These are phyloP conservation scores for Enteromius mattozi DNA, from an alignment of 2,797 vertebrate genomes.

Conservation along the genomic window DNA sequence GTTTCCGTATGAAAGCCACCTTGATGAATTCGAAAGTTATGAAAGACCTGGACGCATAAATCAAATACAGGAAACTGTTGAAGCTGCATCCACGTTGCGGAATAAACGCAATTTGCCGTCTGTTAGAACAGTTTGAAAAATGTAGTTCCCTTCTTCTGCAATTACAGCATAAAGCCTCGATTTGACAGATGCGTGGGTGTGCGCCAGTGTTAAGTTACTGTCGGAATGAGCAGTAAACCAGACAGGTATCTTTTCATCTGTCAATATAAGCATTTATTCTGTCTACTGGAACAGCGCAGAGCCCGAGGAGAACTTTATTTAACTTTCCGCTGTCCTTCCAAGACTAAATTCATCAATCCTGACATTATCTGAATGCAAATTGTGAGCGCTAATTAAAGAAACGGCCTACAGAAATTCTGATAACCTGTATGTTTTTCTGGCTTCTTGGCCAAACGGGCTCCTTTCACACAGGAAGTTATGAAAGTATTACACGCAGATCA, in stretches of 20 bases:
- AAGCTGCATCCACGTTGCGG: conserved; percentile 38
- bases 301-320: conserved; percentile 56
- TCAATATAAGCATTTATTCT: conserved; percentile 69
- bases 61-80: conserved; percentile 45
- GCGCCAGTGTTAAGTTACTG: conserved; percentile 69
- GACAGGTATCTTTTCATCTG: conserved; percentile 67
- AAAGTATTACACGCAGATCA: conserved; percentile 79
- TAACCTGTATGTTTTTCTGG: conserved; percentile 73
- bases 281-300: conserved; percentile 67
- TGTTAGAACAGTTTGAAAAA: conserved; percentile 45
- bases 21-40: conserved; percentile 30
- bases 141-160: conserved; percentile 42
- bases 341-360: conserved; percentile 78
- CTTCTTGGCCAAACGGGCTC: conserved; percentile 72
- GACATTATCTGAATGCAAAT: conserved; percentile 82
- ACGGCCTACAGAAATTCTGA: conserved; percentile 81
- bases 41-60: conserved; percentile 12
- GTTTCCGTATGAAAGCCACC: conserved; percentile 32
- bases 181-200: conserved; percentile 57
- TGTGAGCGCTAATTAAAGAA: conserved; percentile 85
- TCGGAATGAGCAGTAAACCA: conserved; percentile 67
- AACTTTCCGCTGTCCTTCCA: conserved; percentile 67
- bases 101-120: conserved; percentile 31
- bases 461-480: conserved; percentile 83
- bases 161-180: conserved; percentile 41